These are phyloP conservation scores for Monopterus albus DNA, from an alignment of 2,113 vertebrate genomes.

Conservation along the genomic window DNA sequence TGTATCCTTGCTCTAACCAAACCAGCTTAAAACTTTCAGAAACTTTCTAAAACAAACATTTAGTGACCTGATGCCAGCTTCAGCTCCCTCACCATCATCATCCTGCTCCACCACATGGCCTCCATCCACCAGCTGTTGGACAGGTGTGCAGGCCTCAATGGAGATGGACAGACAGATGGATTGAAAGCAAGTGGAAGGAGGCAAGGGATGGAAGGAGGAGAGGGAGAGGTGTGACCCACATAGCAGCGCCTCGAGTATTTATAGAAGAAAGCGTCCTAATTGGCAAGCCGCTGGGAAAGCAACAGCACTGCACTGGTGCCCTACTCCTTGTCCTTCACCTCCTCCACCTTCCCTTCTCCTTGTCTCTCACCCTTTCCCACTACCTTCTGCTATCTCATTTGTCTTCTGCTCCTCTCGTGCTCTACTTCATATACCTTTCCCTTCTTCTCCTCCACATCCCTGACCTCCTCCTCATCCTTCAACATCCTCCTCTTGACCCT, in stretches of 20 bases:
- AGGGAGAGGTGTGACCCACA: constrained; percentile 81
- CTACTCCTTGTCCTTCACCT: constrained; percentile 71
- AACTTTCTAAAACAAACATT: constrained; percentile 20
- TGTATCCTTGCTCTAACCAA: background rate
- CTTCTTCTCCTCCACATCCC: background rate
- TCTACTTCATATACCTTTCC: background rate
- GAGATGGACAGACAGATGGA: constrained; percentile 66
- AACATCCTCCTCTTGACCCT: background rate
- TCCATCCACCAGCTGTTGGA: constrained; percentile 57
- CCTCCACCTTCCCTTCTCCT: constrained; percentile 27
- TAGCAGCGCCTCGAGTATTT: constrained; percentile 81
- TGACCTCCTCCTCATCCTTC: background rate
- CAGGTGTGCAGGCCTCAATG: constrained; percentile 40
- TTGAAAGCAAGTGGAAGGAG: constrained; percentile 52
- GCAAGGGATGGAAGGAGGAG: constrained; percentile 51
- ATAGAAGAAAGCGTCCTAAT: constrained; percentile 84
- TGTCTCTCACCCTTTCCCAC: constrained; percentile 59
- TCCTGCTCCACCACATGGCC: constrained; percentile 22
- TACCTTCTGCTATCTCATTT: constrained; percentile 1
- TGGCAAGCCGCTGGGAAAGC: constrained; percentile 77
- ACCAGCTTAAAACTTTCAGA: constrained; percentile 13
- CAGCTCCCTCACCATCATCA: background rate
- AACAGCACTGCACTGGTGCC: constrained; percentile 63
- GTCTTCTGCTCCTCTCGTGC: background rate
- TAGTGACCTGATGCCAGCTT: constrained; percentile 2